Conservation (phyloP, 2,113 vertebrate species). For the Xerus inauris region DNA sequence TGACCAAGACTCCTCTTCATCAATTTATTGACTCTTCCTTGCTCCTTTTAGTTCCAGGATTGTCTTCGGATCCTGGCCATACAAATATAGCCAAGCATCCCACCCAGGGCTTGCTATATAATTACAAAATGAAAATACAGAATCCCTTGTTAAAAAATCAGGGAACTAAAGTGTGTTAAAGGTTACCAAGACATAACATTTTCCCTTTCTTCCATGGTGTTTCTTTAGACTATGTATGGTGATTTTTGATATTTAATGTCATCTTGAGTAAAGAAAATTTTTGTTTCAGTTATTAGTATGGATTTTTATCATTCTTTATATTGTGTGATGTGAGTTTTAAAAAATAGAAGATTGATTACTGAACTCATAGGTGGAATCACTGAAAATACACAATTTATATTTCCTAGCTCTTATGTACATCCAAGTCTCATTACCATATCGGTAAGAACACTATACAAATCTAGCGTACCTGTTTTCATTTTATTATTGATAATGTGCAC, state of each 20-base stretch:
- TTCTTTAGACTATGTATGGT: background rate
- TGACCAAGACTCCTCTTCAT: background rate
- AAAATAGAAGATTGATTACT: background rate
- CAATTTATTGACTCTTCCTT: background rate
- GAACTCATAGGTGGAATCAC: background rate
- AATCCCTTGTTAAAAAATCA: background rate
- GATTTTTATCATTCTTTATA: background rate
- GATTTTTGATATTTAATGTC: background rate
- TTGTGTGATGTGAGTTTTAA: background rate
- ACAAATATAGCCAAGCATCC: background rate
- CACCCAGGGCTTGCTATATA: background rate
- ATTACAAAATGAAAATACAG: background rate
- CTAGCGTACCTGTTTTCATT: background rate
- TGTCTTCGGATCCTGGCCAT: background rate
- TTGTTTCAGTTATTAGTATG: background rate
- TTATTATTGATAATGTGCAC: background rate
- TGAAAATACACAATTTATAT: background rate
- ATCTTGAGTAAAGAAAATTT: background rate
- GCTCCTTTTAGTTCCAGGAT: background rate
- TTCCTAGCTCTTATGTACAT: background rate
- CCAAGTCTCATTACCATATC: background rate
- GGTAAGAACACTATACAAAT: background rate
- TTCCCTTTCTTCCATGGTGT: background rate
- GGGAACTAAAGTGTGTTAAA: background rate
- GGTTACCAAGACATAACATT: background rate